A percentile compares a stretch with the other conserved stretches of the same genome.
Evolutionary conservation across 2,113 vertebrate genomes (phyloP).

Genomic region (Dasypus novemcinctus): DNA sequence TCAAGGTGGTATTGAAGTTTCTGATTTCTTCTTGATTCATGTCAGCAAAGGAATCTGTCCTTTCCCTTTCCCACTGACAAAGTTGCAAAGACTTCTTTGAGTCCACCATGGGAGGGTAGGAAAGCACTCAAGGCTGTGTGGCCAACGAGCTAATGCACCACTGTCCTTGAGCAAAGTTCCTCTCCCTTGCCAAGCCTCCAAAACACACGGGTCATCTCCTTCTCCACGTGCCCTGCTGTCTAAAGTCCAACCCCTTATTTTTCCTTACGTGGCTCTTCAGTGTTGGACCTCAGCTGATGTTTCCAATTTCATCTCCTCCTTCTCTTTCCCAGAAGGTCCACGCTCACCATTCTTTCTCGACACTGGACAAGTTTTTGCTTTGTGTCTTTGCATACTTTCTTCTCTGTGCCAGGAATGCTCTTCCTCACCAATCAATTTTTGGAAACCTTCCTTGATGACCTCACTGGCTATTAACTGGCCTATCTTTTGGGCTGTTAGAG

Average conservation of each 20-base stretch:
- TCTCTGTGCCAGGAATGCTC: not conserved
- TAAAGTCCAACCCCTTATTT: accelerated
- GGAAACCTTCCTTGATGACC: not conserved
- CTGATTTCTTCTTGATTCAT: not conserved
- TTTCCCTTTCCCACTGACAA: not conserved
- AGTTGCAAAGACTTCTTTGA: not conserved
- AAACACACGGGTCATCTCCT: not conserved
- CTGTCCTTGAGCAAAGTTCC: not conserved
- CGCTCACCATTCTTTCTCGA: not conserved
- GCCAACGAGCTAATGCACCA: accelerated
- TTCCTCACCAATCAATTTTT: not conserved
- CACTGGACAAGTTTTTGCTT: accelerated
- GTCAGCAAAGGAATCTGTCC: not conserved
- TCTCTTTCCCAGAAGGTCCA: accelerated
- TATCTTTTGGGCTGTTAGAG: not conserved
- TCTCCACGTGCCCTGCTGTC: not conserved
- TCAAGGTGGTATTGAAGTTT: not conserved
- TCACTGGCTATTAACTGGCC: accelerated
- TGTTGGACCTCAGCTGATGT: no score
- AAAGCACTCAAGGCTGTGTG: accelerated
- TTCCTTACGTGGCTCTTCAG: accelerated
- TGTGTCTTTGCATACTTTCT: no score
- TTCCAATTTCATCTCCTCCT: not conserved
- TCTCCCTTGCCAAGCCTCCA: not conserved
- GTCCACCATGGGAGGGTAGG: accelerated